phyloP scores from a whole-genome alignment of 2,888 invertebrate species.

The Aquatica leii region DNA sequence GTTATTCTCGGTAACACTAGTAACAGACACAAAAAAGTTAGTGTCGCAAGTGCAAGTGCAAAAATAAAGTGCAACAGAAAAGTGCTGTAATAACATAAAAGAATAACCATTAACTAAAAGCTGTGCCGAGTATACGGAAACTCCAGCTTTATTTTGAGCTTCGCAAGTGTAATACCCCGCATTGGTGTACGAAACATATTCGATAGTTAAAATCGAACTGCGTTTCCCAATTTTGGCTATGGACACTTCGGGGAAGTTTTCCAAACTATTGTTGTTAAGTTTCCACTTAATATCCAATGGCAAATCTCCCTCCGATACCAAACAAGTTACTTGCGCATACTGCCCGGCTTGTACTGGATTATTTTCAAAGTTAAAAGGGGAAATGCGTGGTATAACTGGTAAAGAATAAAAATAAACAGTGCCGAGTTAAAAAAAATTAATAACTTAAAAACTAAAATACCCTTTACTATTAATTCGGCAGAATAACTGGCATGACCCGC shows the following conservation, averaged over 20 bases:
- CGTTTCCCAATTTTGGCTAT: conserved; percentile 53
- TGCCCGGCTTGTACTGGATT: conserved; percentile 69
- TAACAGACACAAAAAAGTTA: conserved; percentile 56
- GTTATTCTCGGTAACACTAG: conserved; percentile 83
- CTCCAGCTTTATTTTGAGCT: conserved; percentile 62
- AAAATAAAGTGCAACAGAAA: conserved; percentile 14
- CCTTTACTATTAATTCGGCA: conserved; percentile 64
- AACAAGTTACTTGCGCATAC: conserved; percentile 70
- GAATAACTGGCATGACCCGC: conserved; percentile 63
- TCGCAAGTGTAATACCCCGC: conserved; percentile 80
- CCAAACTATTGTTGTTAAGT: conserved; percentile 62
- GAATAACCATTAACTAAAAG: conserved; percentile 76
- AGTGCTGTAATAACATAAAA: conserved; percentile 6
- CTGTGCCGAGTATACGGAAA: conserved; percentile 48
- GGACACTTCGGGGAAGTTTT: conserved; percentile 50
- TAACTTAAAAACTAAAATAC: conserved; percentile 51
- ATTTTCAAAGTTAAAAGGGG: conserved; percentile 72
- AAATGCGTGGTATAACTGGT: conserved; percentile 71
- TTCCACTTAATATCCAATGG: conserved; percentile 70
- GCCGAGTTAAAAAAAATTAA: neutral
- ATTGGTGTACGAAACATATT: conserved; percentile 71
- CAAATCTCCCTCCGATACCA: conserved; percentile 72
- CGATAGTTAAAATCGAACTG: conserved; percentile 71
- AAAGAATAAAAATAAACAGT: conserved; percentile 20
- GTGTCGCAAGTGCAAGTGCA: neutral